Evolutionary conservation across 53 echinoderm and acorn worm genomes (phyloP).

Genomic region (Pentamera pediparva): DNA sequence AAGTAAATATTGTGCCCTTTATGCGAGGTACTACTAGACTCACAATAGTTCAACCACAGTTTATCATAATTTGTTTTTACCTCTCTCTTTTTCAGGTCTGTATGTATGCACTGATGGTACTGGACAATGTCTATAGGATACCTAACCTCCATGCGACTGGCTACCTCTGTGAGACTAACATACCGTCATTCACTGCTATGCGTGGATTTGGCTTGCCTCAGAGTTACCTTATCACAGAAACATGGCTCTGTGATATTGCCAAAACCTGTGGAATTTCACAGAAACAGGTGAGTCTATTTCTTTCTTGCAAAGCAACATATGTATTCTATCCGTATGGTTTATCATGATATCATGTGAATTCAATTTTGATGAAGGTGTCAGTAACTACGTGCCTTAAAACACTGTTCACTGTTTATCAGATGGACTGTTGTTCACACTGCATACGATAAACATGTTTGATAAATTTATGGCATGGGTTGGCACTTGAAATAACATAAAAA

Average conservation of each 20-base stretch:
- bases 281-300: conserved; percentile 36
- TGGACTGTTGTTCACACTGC: no score
- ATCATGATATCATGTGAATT: not conserved
- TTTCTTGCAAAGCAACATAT: not conserved
- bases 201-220: conserved; percentile 90
- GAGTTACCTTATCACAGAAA: conserved; percentile 61
- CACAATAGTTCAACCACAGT: no score
- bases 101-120: conserved; percentile 52
- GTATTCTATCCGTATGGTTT: not conserved
- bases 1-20: no score
- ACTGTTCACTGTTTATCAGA: no score
- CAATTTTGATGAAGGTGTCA: not conserved
- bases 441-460: no score
- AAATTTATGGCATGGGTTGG: no score
- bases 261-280: conserved; percentile 55
- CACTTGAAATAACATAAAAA: no score
- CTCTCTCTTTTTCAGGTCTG: conserved; percentile 46
- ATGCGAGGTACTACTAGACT: no score
- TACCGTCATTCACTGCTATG: conserved; percentile 90
- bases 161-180: conserved; percentile 75
- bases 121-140: conserved; percentile 70
- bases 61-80: not conserved
- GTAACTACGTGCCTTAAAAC: no score
- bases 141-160: conserved; percentile 48
- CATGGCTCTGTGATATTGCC: conserved; percentile 67